Evolutionary conservation across 2,113 vertebrate species (phyloP).

Genomic region (Aphelocoma coerulescens): DNA sequence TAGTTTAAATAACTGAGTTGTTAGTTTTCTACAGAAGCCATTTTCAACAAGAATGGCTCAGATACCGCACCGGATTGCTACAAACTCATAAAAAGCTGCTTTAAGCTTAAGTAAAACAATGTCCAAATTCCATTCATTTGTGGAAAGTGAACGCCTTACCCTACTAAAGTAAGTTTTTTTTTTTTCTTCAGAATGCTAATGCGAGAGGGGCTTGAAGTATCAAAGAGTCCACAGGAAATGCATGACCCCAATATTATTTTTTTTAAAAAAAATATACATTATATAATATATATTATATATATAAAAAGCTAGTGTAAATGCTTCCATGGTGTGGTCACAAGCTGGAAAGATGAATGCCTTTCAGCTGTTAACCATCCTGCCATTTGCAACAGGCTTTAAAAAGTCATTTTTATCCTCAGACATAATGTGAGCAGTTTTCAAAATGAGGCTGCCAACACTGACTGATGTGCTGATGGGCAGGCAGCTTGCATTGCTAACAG

Average conservation of each 20-base stretch:
- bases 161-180: slow-evolving; percentile 74
- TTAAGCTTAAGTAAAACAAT: slow-evolving; percentile 81
- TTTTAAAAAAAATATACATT: slow-evolving; percentile 83
- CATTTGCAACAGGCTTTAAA: slow-evolving; percentile 77
- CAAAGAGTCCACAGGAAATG: slow-evolving; percentile 84
- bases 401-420: slow-evolving; percentile 78
- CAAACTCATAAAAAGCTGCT: slow-evolving; percentile 83
- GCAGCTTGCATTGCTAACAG: slow-evolving; percentile 75
- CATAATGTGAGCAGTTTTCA: slow-evolving; percentile 82
- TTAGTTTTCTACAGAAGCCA: slow-evolving; percentile 79
- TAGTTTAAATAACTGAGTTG: slow-evolving; percentile 81
- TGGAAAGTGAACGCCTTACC: slow-evolving; percentile 77
- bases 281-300: slow-evolving; percentile 84
- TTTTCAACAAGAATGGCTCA: slow-evolving; percentile 79
- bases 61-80: slow-evolving; percentile 80
- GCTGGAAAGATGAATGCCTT: slow-evolving; percentile 75
- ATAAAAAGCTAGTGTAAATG: slow-evolving; percentile 84
- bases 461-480: slow-evolving; percentile 73
- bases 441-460: slow-evolving; percentile 79
- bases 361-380: slow-evolving; percentile 93
- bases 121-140: slow-evolving; percentile 77
- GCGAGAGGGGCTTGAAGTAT: slow-evolving; percentile 80
- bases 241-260: slow-evolving; percentile 79
- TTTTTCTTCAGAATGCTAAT: slow-evolving; percentile 79
- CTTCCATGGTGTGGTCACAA: slow-evolving; percentile 76